A percentile compares a stretch with the other conserved stretches of the same genome.
phyloP scores from a whole-genome alignment of 2,113 vertebrate species.

The Lepus europaeus region DNA sequence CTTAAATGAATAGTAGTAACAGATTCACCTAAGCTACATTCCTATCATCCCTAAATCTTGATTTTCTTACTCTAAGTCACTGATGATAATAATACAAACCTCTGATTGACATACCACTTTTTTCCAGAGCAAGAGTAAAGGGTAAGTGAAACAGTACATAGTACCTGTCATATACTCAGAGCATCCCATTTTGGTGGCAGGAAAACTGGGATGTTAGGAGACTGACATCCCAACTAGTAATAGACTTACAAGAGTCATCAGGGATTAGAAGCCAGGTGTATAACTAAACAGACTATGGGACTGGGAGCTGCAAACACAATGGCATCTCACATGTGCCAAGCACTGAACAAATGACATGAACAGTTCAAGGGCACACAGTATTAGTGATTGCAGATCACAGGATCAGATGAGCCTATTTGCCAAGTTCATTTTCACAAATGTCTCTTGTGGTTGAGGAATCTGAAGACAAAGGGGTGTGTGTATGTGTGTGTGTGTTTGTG shows the following conservation, averaged over 20 bases:
- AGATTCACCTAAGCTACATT: not conserved
- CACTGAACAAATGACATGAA: not conserved
- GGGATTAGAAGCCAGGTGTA: not conserved
- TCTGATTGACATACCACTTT: not conserved
- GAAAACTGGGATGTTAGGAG: not conserved
- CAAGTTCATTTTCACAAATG: not conserved
- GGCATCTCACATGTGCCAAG: not conserved
- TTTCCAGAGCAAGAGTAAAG: not conserved
- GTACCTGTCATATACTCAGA: not conserved
- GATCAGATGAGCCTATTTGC: not conserved
- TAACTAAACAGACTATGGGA: not conserved
- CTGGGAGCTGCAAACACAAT: not conserved
- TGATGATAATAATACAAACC: not conserved
- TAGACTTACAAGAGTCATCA: not conserved
- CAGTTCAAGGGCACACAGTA: not conserved
- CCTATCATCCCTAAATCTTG: not conserved
- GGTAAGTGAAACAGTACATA: not conserved
- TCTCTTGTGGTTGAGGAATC: not conserved
- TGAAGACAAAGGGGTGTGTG: not conserved
- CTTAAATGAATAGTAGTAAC: not conserved
- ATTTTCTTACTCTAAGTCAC: conserved; percentile 4
- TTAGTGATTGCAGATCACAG: not conserved
- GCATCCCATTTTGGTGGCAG: not conserved
- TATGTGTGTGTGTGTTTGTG: no score
- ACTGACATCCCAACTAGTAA: not conserved